A percentile compares a stretch with the other conserved stretches of the same genome.
These are phyloP conservation scores for Plutella xylostella DNA, from an alignment of 2,888 invertebrate species.

Conservation along the genomic window DNA sequence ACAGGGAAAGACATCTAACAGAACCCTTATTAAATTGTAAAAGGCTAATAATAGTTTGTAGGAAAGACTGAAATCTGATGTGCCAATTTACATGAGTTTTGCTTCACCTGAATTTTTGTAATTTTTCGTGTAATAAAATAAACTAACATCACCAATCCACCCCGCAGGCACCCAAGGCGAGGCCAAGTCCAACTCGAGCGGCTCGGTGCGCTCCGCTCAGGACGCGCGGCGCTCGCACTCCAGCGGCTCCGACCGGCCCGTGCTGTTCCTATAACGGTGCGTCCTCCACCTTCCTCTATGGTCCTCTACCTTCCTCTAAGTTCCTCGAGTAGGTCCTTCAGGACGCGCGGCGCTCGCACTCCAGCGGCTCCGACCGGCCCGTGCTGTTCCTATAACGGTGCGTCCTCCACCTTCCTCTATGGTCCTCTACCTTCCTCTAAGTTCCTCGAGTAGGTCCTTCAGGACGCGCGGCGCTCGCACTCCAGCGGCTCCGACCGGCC, in stretches of 20 bases:
- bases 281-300: background rate
- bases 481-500: conserved; percentile 46
- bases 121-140: background rate
- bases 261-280: conserved; percentile 16
- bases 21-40: background rate
- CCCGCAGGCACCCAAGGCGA: conserved; percentile 30
- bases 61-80: background rate
- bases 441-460: conserved; percentile 43
- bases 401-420: too few species aligned
- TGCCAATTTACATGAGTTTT: background rate
- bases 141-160: background rate
- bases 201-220: conserved; percentile 40
- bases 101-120: background rate
- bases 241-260: conserved; percentile 39
- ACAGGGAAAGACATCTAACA: too few species aligned
- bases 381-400: conserved; percentile 23
- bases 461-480: conserved; percentile 49
- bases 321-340: conserved; percentile 36
- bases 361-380: conserved; percentile 42
- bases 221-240: conserved; percentile 53
- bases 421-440: too few species aligned
- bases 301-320: background rate
- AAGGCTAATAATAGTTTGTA: background rate
- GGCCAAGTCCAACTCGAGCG: conserved; percentile 44
- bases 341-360: conserved; percentile 49